Base-by-base conservation (phyloP, 2,797 vertebrate genomes). In the Macropodus opercularis region DNA sequence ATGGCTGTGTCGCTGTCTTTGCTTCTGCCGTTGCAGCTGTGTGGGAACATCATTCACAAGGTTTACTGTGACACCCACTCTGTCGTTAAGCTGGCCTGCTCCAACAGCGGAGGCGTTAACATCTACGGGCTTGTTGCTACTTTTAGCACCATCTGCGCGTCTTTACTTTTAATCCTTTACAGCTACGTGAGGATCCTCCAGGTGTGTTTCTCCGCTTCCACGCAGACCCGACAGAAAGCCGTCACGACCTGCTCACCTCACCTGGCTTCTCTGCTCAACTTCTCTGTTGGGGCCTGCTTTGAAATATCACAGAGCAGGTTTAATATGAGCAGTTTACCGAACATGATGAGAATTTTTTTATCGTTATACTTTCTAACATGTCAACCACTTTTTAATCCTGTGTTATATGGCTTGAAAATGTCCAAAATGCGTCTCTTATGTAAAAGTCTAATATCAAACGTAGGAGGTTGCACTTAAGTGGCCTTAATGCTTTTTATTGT, bases 331-430 rank as follows among this genome's bases (percentile, higher is more conserved):
- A 1, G 12, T 1, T 9, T 65, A 1, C 63, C 56, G 1, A 12
- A 1, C 0, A 12, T 35, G 3, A 2, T 83, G 1, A 38, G 52
- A 0, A 47, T 81, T 0, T 10, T 85, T 14, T 14, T 86, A 4
- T 81, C 83, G 0, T n/a, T 85, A 2, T 82, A 84, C 24, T 84
- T 47, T 1, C 23, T 87, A 0, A 63, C 59, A 1, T 63, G 42
- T 0, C 79, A 71, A 19, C 80, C 83, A 0, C 29, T 84, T 6
- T 40, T 85, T 1, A 85, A 48, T 27, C 81, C 79, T 4, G 8
- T 81, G 0, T 6, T 87, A 24, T 80, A 81, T 9, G 81, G 81
- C 3, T 50, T 84, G 1, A 73, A 76, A 2, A n/a, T 78, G 41
- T 48, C 74, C 0, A 76, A 69, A 32, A 81, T 87, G 1, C 38